Conservation (phyloP, 2,113 vertebrate species). For the Centrocercus urophasianus region DNA sequence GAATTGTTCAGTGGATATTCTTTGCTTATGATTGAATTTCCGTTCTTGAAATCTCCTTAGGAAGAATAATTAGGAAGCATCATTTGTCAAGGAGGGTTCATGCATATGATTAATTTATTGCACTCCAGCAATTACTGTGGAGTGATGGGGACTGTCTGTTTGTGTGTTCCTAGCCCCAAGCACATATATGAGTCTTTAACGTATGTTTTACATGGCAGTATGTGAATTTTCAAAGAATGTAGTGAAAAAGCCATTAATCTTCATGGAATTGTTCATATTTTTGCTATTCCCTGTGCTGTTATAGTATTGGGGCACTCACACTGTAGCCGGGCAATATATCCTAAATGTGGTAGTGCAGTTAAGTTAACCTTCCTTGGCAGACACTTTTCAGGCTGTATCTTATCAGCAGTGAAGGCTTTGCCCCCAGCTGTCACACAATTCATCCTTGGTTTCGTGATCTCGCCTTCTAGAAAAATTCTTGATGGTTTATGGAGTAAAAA, state of each 20-base stretch:
- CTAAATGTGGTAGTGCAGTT: neutral
- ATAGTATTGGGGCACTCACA: neutral
- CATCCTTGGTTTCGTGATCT: neutral
- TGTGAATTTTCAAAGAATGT: neutral
- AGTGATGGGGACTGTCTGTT: neutral
- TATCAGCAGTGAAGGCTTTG: constrained; percentile 1
- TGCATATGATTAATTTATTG: constrained; percentile 28
- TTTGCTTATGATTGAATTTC: neutral
- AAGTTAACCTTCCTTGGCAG: neutral
- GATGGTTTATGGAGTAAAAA: neutral
- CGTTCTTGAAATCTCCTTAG: neutral
- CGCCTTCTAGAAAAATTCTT: neutral
- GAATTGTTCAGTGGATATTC: neutral
- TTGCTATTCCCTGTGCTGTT: neutral
- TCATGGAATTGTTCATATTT: neutral
- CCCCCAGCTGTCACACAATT: neutral
- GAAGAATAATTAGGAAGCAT: constrained; percentile 9
- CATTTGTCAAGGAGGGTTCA: constrained; percentile 31
- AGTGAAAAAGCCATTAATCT: neutral
- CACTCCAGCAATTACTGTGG: constrained; percentile 14
- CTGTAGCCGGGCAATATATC: neutral
- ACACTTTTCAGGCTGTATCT: neutral
- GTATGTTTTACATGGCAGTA: neutral
- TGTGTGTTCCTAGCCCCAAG: neutral
- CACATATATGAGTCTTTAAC: neutral